Conservation (phyloP, 2,888 invertebrate species). For the Frankliniella fusca region DNA sequence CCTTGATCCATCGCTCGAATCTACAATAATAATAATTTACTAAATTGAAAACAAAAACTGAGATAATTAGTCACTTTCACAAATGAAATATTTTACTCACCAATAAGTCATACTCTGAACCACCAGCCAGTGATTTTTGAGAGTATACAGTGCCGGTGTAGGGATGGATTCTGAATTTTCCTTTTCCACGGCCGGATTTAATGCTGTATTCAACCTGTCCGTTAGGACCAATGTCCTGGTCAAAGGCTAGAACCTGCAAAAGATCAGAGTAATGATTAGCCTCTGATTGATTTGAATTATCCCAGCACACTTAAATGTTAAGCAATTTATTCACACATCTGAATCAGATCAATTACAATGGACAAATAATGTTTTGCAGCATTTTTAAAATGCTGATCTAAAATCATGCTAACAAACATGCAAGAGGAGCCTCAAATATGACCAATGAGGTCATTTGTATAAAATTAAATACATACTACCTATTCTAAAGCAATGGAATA, state of each 20-base stretch:
- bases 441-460: too few species aligned
- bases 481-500: too few species aligned
- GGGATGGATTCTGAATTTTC: conserved; percentile 77
- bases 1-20: conserved; percentile 81
- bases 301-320: neutral
- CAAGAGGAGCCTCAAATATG: too few species aligned
- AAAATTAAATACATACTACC: too few species aligned
- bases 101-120: conserved; percentile 62
- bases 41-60: neutral
- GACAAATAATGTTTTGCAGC: neutral
- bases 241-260: conserved; percentile 71
- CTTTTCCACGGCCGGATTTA: conserved; percentile 71
- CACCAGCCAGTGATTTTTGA: conserved; percentile 64
- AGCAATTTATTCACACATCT: too few species aligned
- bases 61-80: neutral
- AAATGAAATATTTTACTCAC: conserved; percentile 49
- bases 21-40: conserved; percentile 48
- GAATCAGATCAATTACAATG: neutral
- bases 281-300: neutral
- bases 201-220: conserved; percentile 77
- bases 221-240: conserved; percentile 77
- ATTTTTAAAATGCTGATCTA: too few species aligned
- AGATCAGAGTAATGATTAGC: neutral
- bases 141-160: conserved; percentile 77
- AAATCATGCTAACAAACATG: too few species aligned